Percentiles rank a stretch among this genome's conserved stretches.
Evolutionary conservation across 1,140 invertebrate genomes (phyloP).

Genomic region (Cyrtorhinus lividipennis): DNA sequence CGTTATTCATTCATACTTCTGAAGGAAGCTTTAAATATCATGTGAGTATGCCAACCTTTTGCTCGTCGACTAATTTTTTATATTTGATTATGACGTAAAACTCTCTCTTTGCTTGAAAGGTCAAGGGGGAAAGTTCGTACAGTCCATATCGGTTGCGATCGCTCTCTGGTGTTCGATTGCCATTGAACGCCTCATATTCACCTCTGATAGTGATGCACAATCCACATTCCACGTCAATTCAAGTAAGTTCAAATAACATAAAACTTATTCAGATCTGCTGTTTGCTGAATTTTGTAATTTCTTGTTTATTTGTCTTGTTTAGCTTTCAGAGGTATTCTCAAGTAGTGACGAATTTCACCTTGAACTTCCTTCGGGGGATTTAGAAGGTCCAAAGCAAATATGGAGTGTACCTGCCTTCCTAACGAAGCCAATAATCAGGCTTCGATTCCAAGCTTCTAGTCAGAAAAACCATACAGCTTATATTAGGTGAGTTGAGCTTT

Average conservation of each 20-base stretch:
- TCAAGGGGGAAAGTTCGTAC: constrained; percentile 63
- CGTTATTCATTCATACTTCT: constrained; percentile 84
- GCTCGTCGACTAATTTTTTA: not conserved
- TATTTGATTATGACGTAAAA: constrained; percentile 7
- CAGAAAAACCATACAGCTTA: constrained; percentile 72
- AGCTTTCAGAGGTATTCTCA: constrained; percentile 79
- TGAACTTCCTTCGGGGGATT: constrained; percentile 67
- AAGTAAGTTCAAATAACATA: constrained; percentile 40
- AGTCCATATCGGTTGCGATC: constrained; percentile 82
- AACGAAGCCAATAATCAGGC: constrained; percentile 74
- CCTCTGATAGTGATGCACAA: constrained; percentile 87
- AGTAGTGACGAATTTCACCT: constrained; percentile 83
- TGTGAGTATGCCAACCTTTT: constrained; percentile 33
- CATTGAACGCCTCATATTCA: constrained; percentile 79
- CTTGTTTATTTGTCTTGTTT: constrained; percentile 22
- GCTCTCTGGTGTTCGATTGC: constrained; percentile 74
- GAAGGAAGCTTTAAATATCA: constrained; percentile 70
- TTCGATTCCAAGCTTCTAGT: constrained; percentile 59
- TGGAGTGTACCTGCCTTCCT: constrained; percentile 86
- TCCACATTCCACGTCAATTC: constrained; percentile 70
- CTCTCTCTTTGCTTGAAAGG: constrained; percentile 36
- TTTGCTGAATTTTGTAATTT: not conserved
- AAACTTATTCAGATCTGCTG: not conserved
- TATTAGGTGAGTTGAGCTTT: constrained; percentile 42
- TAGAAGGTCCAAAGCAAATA: constrained; percentile 59